A percentile compares a stretch with the other conserved stretches of the same genome.
Conservation (phyloP, 1,140 invertebrate species). For the Papilio glaucus region DNA sequence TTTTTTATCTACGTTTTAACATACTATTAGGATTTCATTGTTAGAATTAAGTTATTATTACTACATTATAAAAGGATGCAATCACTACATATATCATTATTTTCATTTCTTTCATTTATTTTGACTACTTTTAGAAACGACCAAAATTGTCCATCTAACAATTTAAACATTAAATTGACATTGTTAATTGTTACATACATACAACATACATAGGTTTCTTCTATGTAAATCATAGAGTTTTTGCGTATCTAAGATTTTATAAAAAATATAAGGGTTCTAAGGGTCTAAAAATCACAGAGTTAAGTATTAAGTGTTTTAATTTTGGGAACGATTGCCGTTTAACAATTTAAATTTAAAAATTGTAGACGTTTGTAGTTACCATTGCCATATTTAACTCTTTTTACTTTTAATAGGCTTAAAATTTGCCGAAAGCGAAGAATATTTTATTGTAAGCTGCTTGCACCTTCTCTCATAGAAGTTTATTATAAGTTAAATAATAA, state of each 20-base stretch:
- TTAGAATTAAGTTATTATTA: not conserved
- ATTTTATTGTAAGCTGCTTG: not conserved
- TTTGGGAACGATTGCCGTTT: not conserved
- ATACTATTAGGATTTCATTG: slow-evolving; percentile 1
- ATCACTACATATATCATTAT: not conserved
- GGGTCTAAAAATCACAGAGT: slow-evolving; percentile 29
- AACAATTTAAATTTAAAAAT: not conserved
- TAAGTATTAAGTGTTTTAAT: not conserved
- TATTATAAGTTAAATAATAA: too few species aligned
- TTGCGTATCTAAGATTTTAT: slow-evolving; percentile 23
- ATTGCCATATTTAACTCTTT: not conserved
- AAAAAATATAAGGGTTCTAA: slow-evolving; percentile 21
- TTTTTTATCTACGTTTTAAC: slow-evolving; percentile 23
- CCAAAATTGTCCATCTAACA: slow-evolving; percentile 43
- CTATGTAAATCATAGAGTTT: slow-evolving; percentile 19
- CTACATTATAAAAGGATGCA: not conserved
- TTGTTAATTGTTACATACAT: slow-evolving; percentile 55
- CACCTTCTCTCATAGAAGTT: not conserved
- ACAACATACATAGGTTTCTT: slow-evolving; percentile 35
- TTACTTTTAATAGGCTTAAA: not conserved
- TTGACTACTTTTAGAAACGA: slow-evolving; percentile 28
- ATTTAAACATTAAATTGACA: slow-evolving; percentile 63
- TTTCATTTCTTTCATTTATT: not conserved
- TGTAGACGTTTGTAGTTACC: not conserved
- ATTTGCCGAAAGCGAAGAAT: not conserved